Conservation (phyloP, 2,113 vertebrate genomes). For the Atlantisia rogersi region DNA sequence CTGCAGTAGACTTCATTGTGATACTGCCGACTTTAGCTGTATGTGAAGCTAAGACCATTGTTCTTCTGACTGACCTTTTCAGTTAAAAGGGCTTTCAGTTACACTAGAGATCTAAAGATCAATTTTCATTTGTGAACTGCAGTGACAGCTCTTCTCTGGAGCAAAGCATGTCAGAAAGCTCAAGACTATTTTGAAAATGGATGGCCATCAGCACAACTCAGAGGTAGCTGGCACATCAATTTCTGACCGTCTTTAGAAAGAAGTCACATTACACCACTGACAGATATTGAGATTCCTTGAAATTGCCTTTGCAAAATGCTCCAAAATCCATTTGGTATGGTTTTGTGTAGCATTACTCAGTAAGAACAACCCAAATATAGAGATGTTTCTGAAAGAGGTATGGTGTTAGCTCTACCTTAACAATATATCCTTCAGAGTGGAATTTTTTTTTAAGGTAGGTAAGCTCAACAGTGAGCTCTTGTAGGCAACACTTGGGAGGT, state of each 20-base stretch:
- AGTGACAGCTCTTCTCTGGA: not conserved
- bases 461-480: not conserved
- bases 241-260: not conserved
- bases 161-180: not conserved
- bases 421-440: not conserved
- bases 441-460: not conserved
- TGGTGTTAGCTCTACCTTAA: not conserved
- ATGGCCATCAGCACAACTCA: not conserved
- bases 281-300: not conserved
- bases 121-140: not conserved
- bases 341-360: not conserved
- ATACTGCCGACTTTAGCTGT: not conserved
- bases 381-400: not conserved
- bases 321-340: fast-evolving
- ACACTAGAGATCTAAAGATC: not conserved
- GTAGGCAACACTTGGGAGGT: not conserved
- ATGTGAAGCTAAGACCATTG: not conserved
- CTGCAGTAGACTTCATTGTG: not conserved
- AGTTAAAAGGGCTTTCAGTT: not conserved
- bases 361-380: not conserved
- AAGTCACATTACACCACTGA: not conserved
- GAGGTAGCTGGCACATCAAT: not conserved
- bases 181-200: not conserved
- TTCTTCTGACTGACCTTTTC: not conserved
- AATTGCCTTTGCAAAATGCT: not conserved